Percentiles rank a stretch among this genome's conserved stretches.
Evolutionary conservation across 2,797 vertebrate genomes (phyloP).

Genomic region (Crocodylus rhombifer): DNA sequence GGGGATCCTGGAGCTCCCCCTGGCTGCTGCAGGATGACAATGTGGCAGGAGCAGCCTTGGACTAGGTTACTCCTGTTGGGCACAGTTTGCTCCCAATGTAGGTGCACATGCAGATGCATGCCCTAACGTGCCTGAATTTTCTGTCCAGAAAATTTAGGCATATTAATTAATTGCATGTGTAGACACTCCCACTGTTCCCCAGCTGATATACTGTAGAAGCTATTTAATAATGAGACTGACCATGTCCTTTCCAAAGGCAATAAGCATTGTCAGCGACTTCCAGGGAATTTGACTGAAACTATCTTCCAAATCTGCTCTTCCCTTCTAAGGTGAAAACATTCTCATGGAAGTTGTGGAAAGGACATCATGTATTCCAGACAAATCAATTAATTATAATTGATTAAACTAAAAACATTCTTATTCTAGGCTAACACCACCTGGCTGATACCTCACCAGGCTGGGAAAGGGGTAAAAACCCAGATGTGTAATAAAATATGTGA

Average conservation of each 20-base stretch:
- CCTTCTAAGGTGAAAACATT: rapidly evolving
- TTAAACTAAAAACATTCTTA: background rate
- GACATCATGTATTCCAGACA: background rate
- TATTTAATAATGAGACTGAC: background rate
- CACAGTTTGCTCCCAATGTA: too few relatives aligned
- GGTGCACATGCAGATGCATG: too few relatives aligned
- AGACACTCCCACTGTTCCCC: background rate
- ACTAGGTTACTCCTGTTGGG: too few relatives aligned
- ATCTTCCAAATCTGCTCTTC: background rate
- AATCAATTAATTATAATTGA: background rate
- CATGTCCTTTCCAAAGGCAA: background rate
- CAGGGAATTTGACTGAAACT: background rate
- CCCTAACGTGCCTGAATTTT: too few relatives aligned
- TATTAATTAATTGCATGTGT: too few relatives aligned
- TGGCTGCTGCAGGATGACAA: too few relatives aligned
- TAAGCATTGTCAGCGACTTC: background rate
- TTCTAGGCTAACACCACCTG: background rate
- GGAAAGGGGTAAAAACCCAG: background rate
- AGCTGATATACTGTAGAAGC: background rate
- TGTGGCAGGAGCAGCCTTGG: too few relatives aligned
- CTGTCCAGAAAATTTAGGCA: too few relatives aligned
- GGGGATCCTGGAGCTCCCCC: too few relatives aligned
- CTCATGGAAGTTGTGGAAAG: background rate
- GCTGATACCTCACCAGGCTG: background rate
- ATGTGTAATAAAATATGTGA: background rate